Evolutionary conservation across 2,888 invertebrate species (phyloP).

Genomic region (Zhuqinia jingwanae): DNA sequence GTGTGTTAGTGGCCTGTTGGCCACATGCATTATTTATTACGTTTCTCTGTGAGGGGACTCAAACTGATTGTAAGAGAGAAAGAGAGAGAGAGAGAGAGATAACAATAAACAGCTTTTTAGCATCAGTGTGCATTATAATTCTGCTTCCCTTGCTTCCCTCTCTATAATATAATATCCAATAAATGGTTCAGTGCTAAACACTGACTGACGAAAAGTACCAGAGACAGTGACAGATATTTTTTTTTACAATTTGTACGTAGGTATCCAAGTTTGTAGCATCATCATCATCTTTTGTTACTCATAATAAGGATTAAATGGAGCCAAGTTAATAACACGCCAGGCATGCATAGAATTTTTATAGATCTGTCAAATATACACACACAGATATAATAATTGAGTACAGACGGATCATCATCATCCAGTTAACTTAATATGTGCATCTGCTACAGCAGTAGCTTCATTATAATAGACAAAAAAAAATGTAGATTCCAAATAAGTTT

Average conservation of each 20-base stretch:
- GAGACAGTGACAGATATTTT: background rate
- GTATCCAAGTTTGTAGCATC: background rate
- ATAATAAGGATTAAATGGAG: background rate
- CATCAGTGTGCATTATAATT: background rate
- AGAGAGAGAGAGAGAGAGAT: background rate
- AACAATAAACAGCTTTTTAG: slow-evolving; percentile 21
- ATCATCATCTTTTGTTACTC: slow-evolving; percentile 26
- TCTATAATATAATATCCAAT: no score
- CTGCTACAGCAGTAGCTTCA: background rate
- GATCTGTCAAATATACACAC: background rate
- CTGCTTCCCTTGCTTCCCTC: background rate
- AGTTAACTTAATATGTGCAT: background rate
- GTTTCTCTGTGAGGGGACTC: background rate
- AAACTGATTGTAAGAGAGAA: background rate
- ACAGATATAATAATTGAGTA: no score
- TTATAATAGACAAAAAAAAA: slow-evolving; percentile 9
- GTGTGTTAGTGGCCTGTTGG: background rate
- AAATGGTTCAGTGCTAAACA: background rate
- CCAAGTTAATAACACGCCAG: slow-evolving; percentile 3
- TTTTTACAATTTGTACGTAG: slow-evolving; percentile 1
- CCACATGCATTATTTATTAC: slow-evolving; percentile 38
- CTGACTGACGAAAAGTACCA: background rate
- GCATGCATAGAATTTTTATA: slow-evolving; percentile 7
- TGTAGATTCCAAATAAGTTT: no score
- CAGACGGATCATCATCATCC: no score